Base-by-base conservation (phyloP, 2,888 invertebrate species). In the Epirrhoe tristata region DNA sequence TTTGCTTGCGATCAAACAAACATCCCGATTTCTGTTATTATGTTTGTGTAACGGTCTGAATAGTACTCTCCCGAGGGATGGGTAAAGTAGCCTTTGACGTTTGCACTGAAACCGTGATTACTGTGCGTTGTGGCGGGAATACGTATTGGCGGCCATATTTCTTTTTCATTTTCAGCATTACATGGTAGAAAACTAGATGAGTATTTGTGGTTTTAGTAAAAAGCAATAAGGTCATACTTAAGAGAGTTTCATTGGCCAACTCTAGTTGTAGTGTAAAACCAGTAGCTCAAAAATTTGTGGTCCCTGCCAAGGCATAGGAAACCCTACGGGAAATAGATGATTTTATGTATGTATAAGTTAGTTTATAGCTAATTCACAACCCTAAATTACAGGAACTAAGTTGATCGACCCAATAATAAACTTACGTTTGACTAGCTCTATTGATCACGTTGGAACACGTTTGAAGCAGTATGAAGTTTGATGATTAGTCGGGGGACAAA, bases 1-100 rank as follows among this genome's bases (percentile, higher is more conserved):
- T 58, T 64, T 39, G 66, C 53, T 32, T 58, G 63, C 57, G 67
- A 67, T 67, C 60, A 64, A 64, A 68, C 63, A 67, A 50, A 63
- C 67, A 36, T 34, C 2, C 56, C 34, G 63, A 53, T 56, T 63
- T 53, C 36, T 57, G 63, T 64, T 67, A 64, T 67, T 64, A 64
- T 64, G 67, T 68, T 68, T 68, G 64, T 54, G 58, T 54, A 61
- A 61, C 43, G 63, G 53, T 51, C 52, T 57, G 56, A 52, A 58
- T 63, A 67, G 66, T 58, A 59, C 39, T 43, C 52, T 56, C 63
- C 32, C 17, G 24, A 43, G 51, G 43, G 61, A 43, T 51, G 51
- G 55, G 48, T 61, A 61, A 48, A 52, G 17, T 34, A 51, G 53
- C 60, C 57, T 60, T 57, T 53, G 48, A 34, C 17, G 16, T 36